phyloP scores from a whole-genome alignment of 2,888 invertebrate species.

The Aporophyla lueneburgensis region DNA sequence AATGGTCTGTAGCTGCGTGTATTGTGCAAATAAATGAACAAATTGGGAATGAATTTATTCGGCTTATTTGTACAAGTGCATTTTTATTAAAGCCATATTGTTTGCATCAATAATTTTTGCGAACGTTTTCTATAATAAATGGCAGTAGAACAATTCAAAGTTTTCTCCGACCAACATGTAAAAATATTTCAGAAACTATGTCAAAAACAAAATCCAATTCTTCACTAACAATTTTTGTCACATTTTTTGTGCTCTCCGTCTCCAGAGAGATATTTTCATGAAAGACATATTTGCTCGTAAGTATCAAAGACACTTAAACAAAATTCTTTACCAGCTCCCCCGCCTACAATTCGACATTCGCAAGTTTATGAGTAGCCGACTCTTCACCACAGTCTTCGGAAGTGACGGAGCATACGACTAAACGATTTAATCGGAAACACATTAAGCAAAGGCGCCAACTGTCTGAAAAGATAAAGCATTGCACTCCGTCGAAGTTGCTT shows the following conservation, averaged over 20 bases:
- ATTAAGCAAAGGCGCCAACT: slow-evolving; percentile 70
- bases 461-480: slow-evolving; percentile 65
- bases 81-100: neutral
- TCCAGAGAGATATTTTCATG: neutral
- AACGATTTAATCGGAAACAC: slow-evolving; percentile 69
- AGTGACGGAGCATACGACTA: slow-evolving; percentile 64
- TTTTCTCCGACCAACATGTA: neutral
- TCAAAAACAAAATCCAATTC: rapidly evolving
- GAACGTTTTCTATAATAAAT: neutral
- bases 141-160: neutral
- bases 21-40: neutral
- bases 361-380: slow-evolving; percentile 28
- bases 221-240: neutral
- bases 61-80: neutral
- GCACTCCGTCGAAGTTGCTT: slow-evolving; percentile 60
- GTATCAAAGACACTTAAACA: neutral
- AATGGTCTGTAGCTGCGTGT: neutral
- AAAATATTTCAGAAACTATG: neutral
- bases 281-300: neutral
- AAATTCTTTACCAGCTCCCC: neutral
- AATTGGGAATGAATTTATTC: neutral
- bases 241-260: neutral
- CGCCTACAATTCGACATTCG: slow-evolving; percentile 11
- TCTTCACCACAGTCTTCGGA: slow-evolving; percentile 31
- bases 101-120: neutral